phyloP scores from a whole-genome alignment of 2,797 vertebrate genomes.

The Squalus acanthias region DNA sequence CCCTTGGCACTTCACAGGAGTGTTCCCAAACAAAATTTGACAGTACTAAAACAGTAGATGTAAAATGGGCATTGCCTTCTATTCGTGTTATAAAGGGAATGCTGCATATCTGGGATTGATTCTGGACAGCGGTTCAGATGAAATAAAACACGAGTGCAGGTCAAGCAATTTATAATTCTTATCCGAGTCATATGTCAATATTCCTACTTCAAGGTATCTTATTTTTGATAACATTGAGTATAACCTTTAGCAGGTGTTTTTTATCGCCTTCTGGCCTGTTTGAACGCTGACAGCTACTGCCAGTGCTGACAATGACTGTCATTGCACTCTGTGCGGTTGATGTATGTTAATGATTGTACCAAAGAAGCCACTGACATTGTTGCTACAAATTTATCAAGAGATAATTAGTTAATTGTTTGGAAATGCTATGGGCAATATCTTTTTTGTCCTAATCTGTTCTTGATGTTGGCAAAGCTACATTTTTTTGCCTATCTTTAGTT shows the following conservation, averaged over 20 bases:
- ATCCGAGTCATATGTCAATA: too few relatives aligned
- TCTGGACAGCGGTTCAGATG: neutral
- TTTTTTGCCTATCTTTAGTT: too few relatives aligned
- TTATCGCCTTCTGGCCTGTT: neutral
- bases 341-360: neutral
- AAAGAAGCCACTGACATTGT: neutral
- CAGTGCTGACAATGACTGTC: neutral
- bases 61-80: neutral
- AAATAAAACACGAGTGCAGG: neutral
- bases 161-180: neutral
- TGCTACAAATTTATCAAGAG: neutral
- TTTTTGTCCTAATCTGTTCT: neutral
- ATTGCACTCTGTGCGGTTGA: neutral
- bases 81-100: neutral
- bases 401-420: neutral
- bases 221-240: neutral
- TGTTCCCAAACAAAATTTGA: too few relatives aligned
- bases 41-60: neutral
- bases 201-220: too few relatives aligned
- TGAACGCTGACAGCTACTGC: neutral
- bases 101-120: neutral
- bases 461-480: too few relatives aligned
- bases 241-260: neutral
- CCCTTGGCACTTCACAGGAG: too few relatives aligned
- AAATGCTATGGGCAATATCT: neutral